phyloP scores from a whole-genome alignment of 2,888 invertebrate genomes.

The Horisme vitalbata region DNA sequence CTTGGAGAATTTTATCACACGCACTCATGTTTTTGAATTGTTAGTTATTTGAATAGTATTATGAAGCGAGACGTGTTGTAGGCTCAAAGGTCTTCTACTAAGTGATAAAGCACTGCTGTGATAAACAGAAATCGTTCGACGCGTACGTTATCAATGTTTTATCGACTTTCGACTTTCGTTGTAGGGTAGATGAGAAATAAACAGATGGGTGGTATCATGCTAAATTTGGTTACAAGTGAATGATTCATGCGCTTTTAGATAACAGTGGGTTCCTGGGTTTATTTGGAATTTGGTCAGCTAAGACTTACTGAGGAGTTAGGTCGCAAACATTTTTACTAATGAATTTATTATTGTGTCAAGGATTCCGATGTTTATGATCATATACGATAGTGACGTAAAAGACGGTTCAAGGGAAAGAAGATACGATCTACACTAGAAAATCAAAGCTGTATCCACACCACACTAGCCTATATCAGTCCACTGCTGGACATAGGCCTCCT shows the following conservation, averaged over 20 bases:
- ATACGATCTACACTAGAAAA: too few relatives aligned
- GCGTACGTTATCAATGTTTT: conserved; percentile 42
- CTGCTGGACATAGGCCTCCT: too few relatives aligned
- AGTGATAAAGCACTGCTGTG: conserved; percentile 49
- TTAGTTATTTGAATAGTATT: not conserved
- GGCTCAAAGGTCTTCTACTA: conserved; percentile 53
- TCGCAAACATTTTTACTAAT: too few relatives aligned
- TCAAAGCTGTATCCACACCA: too few relatives aligned
- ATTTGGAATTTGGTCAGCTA: too few relatives aligned
- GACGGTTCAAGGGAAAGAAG: too few relatives aligned
- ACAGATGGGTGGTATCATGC: not conserved
- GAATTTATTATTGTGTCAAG: too few relatives aligned
- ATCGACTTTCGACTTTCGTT: conserved; percentile 26
- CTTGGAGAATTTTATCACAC: conserved; percentile 52
- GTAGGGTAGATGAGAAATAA: conserved; percentile 21
- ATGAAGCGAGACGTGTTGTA: conserved; percentile 32
- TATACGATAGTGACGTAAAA: too few relatives aligned
- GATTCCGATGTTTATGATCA: too few relatives aligned
- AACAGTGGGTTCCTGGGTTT: too few relatives aligned
- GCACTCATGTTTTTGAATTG: conserved; percentile 47
- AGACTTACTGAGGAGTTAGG: too few relatives aligned
- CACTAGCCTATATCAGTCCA: too few relatives aligned
- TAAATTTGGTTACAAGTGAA: conserved; percentile 3
- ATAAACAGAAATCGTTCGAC: conserved; percentile 39
- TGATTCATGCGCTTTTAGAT: conserved; percentile 4